A percentile compares a stretch with the other conserved stretches of the same genome.
These are phyloP conservation scores for Rhineura floridana DNA, from an alignment of 2,113 vertebrate genomes.

Conservation along the genomic window DNA sequence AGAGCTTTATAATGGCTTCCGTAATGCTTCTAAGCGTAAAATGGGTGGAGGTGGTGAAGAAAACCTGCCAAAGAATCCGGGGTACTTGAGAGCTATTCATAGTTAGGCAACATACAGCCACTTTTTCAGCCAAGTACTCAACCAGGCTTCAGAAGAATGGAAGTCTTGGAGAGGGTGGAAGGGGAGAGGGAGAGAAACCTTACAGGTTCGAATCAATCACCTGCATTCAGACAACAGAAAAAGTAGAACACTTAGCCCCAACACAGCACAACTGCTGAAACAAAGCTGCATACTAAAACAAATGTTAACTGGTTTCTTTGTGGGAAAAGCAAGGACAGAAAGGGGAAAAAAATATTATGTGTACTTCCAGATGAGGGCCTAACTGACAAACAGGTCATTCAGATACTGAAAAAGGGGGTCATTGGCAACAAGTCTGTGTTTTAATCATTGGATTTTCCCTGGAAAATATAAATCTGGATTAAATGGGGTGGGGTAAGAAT, in stretches of 20 bases:
- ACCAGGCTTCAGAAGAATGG: constrained; percentile 19
- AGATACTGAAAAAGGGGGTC: no score
- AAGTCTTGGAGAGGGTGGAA: not conserved
- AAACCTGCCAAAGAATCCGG: not conserved
- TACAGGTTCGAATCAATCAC: constrained; percentile 6
- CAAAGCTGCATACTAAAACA: not conserved
- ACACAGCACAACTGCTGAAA: not conserved
- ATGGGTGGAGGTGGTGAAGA: not conserved
- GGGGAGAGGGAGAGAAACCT: not conserved
- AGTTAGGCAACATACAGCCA: not conserved
- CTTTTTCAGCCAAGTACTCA: not conserved
- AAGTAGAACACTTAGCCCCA: not conserved
- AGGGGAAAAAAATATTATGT: no score
- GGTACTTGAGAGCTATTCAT: not conserved
- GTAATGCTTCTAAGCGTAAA: not conserved
- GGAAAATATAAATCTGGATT: no score
- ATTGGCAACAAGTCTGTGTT: no score
- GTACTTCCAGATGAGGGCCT: no score
- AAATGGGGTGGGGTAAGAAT: no score
- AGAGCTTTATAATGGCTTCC: not conserved
- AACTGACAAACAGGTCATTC: no score
- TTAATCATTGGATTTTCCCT: no score
- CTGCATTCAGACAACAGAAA: not conserved
- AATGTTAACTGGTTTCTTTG: not conserved
- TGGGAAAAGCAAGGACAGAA: not conserved